A percentile compares a stretch with the other conserved stretches of the same genome.
Conservation (phyloP, 2,113 vertebrate species). For the Madoqua kirkii region DNA sequence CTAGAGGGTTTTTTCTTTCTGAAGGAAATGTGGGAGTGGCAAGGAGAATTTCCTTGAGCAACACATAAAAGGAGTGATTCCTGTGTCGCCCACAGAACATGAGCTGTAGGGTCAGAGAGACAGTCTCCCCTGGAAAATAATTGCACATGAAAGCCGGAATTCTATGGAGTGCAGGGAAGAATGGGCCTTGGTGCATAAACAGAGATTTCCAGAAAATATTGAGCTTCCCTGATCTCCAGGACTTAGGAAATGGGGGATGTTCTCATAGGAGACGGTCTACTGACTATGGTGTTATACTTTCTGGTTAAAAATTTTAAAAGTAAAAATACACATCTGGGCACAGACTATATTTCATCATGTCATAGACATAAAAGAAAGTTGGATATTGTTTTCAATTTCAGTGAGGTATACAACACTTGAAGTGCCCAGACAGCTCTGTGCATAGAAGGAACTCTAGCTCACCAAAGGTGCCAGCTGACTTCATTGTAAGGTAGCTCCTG, state of each 20-base stretch:
- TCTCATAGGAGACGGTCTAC: background rate
- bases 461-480: background rate
- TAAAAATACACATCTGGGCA: background rate
- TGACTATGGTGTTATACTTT: background rate
- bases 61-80: background rate
- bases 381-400: background rate
- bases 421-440: background rate
- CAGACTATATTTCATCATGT: background rate
- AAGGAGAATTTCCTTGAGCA: background rate
- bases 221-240: background rate
- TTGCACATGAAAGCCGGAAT: background rate
- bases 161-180: background rate
- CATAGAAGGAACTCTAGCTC: background rate
- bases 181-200: background rate
- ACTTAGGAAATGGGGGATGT: background rate
- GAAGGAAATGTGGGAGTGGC: background rate
- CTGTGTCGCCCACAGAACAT: background rate
- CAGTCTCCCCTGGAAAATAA: background rate
- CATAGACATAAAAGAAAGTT: background rate
- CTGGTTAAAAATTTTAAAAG: background rate
- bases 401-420: background rate
- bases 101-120: background rate
- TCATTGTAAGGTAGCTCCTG: background rate
- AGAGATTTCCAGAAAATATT: conserved; percentile 8
- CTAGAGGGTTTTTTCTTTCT: background rate